phyloP scores from a whole-genome alignment of 2,113 vertebrate genomes.

The Thermophis baileyi region DNA sequence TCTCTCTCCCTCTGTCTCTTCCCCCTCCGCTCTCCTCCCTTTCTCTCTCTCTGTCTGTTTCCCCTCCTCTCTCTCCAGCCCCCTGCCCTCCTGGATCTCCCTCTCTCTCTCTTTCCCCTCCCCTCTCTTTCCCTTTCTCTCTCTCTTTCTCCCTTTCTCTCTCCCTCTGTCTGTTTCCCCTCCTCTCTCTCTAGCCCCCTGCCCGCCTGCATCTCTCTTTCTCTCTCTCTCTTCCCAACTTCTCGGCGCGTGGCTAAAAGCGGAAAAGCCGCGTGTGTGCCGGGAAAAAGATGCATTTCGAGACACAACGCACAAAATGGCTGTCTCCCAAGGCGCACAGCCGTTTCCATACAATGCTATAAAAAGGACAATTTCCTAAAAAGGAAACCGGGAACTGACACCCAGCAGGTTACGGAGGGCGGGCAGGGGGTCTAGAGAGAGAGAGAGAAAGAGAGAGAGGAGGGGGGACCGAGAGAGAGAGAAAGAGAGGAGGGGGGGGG shows the following conservation, averaged over 20 bases:
- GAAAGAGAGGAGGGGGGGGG: not conserved
- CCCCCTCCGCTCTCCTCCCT: too few species aligned
- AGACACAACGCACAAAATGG: constrained; percentile 52
- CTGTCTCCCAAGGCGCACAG: constrained; percentile 41
- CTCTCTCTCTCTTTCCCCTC: too few species aligned
- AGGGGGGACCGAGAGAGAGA: not conserved
- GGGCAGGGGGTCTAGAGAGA: not conserved
- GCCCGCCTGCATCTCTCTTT: not conserved
- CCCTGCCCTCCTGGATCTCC: too few species aligned
- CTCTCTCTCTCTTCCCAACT: not conserved
- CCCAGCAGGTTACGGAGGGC: not conserved
- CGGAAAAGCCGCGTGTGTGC: constrained; percentile 3
- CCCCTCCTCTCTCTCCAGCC: too few species aligned
- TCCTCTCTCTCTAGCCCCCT: too few species aligned
- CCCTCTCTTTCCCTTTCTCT: too few species aligned
- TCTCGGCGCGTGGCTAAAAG: constrained; percentile 17
- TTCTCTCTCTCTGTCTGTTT: too few species aligned
- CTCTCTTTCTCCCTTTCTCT: too few species aligned
- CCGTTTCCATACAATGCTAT: constrained; percentile 41
- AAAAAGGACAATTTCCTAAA: constrained; percentile 50
- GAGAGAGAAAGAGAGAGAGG: not conserved
- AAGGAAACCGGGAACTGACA: constrained; percentile 49
- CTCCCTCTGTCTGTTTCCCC: fast-evolving
- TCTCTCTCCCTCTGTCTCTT: too few species aligned
- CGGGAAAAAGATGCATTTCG: constrained; percentile 27